Evolutionary conservation across 1,140 invertebrate species (phyloP).

Genomic region (Leptopilina clavipes): DNA sequence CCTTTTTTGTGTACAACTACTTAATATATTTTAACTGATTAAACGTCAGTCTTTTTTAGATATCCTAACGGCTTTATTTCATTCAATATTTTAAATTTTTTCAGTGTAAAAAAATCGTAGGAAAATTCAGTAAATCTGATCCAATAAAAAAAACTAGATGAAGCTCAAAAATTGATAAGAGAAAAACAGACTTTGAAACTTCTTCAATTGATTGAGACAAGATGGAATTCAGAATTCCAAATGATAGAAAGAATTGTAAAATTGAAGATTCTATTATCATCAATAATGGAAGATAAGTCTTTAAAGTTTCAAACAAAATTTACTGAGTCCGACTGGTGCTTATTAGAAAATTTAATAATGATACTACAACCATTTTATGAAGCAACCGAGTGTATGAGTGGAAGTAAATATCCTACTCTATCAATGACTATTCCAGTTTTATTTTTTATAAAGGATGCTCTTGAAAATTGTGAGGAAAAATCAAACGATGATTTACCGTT

Average conservation of each 20-base stretch:
- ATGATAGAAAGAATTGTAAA: slow-evolving; percentile 8
- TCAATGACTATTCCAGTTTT: not conserved
- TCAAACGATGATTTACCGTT: not conserved
- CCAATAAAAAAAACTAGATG: slow-evolving; percentile 12
- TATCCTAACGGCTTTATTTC: not conserved
- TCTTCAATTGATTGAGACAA: slow-evolving; percentile 17
- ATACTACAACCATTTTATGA: slow-evolving; percentile 12
- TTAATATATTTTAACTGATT: not conserved
- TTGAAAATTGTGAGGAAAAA: not conserved
- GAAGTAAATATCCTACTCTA: not conserved
- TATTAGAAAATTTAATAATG: slow-evolving; percentile 1
- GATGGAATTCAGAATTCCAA: slow-evolving; percentile 18
- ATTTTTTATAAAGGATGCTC: not conserved
- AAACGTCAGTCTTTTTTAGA: not conserved
- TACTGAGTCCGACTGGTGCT: not conserved
- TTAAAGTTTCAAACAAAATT: not conserved
- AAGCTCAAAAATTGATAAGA: not conserved
- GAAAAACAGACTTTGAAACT: not conserved
- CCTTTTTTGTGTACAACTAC: too few species aligned
- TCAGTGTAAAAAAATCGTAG: slow-evolving; percentile 11
- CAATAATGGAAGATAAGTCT: not conserved
- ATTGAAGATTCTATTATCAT: not conserved
- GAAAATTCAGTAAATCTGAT: not conserved
- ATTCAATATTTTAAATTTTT: slow-evolving; percentile 10
- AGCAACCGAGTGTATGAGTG: slow-evolving; percentile 19